Evolutionary conservation across 2,888 invertebrate genomes (phyloP).

Genomic region (Tenodera sinensis): DNA sequence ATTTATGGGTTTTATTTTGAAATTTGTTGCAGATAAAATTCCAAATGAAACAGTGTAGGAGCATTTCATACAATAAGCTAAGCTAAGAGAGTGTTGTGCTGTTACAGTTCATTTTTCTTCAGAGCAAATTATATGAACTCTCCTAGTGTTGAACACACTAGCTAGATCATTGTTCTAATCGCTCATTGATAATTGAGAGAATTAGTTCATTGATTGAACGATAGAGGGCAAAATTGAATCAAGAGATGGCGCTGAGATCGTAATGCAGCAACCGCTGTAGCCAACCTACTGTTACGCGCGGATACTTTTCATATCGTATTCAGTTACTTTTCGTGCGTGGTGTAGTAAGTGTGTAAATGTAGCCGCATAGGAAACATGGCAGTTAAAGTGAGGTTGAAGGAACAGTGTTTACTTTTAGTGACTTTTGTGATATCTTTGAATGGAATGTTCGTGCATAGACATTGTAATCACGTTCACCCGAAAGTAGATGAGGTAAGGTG

Average conservation of each 20-base stretch:
- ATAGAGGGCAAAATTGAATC: background rate
- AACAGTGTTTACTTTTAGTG: conserved; percentile 38
- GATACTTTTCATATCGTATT: background rate
- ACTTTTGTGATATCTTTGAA: conserved; percentile 40
- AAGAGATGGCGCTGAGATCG: background rate
- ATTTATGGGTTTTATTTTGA: no score
- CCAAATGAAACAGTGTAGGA: no score
- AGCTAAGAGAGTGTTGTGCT: no score
- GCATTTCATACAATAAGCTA: no score
- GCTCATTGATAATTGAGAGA: no score
- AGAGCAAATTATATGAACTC: no score
- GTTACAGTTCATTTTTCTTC: no score
- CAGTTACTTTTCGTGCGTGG: background rate
- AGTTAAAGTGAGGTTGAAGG: conserved; percentile 44
- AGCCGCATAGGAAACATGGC: conserved; percentile 37
- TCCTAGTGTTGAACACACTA: no score
- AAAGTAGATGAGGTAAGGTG: conserved; percentile 61
- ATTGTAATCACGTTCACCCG: conserved; percentile 64
- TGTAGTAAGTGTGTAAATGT: background rate
- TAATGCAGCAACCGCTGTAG: background rate
- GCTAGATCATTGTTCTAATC: no score
- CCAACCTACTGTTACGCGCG: background rate
- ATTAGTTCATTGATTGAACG: background rate
- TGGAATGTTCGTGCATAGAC: conserved; percentile 43
- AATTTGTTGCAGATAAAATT: no score